Evolutionary conservation across 2,113 vertebrate species (phyloP).

Genomic region (Rhodinocichla rosea): DNA sequence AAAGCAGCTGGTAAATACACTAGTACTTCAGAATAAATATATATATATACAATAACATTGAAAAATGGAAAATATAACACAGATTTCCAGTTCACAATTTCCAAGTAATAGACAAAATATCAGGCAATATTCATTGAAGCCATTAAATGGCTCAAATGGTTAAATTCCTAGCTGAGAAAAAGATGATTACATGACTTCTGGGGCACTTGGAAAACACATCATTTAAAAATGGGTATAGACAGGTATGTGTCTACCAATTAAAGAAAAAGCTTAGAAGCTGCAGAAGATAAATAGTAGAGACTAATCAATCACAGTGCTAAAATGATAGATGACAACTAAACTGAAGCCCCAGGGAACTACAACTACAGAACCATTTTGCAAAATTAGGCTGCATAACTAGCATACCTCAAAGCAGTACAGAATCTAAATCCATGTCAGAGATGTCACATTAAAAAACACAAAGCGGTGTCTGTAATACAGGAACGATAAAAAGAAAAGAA

Average conservation of each 20-base stretch:
- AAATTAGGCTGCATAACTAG: constrained; percentile 43
- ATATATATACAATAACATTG: neutral
- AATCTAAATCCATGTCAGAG: constrained; percentile 9
- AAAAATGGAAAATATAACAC: neutral
- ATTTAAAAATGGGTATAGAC: neutral
- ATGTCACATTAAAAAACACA: constrained; percentile 12
- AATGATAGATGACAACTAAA: constrained; percentile 53
- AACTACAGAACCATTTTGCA: constrained; percentile 30
- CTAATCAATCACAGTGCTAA: constrained; percentile 41
- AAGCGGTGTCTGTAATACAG: neutral
- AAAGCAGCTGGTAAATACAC: neutral
- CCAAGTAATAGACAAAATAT: neutral
- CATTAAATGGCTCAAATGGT: neutral
- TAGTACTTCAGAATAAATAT: neutral
- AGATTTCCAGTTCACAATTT: neutral
- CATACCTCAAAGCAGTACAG: constrained; percentile 27
- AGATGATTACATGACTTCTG: neutral
- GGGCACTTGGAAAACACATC: neutral
- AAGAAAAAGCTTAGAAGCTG: constrained; percentile 12
- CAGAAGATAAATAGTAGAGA: constrained; percentile 26
- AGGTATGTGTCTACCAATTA: constrained; percentile 18
- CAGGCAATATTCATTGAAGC: neutral
- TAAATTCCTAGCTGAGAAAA: constrained; percentile 8
- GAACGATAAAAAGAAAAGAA: neutral
- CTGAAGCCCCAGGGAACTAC: constrained; percentile 30